Percentiles rank a stretch among this genome's conserved stretches.
Evolutionary conservation across 2,797 vertebrate species (phyloP).

Genomic region (Microctenopoma lineatum): DNA sequence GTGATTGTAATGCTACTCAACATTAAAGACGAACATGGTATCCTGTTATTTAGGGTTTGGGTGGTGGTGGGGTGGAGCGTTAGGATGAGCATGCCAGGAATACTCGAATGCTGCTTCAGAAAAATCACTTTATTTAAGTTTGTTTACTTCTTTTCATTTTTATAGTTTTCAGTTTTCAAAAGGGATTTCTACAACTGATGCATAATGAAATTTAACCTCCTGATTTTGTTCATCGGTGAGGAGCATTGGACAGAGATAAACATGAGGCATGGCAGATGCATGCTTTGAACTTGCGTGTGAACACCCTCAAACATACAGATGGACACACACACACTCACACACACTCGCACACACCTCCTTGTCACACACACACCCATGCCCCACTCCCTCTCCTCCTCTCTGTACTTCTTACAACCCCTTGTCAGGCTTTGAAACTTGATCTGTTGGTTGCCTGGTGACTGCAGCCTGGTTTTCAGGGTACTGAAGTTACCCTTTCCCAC

Average conservation of each 20-base stretch:
- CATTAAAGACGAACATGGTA: conserved; percentile 55
- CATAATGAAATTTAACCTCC: conserved; percentile 23
- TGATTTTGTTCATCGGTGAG: conserved; percentile 46
- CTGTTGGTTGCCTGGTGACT: conserved; percentile 83
- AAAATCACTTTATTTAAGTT: conserved; percentile 3
- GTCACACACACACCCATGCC: conserved; percentile 32
- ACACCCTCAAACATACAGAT: conserved; percentile 38
- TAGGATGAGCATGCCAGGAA: conserved; percentile 36
- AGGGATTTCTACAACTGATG: conserved; percentile 14
- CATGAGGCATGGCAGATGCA: conserved; percentile 33
- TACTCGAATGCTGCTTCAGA: conserved; percentile 37
- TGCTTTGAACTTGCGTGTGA: conserved; percentile 28
- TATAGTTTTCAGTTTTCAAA: conserved; percentile 13
- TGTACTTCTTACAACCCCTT: conserved; percentile 77
- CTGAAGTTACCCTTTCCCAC: conserved; percentile 54
- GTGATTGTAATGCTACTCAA: conserved; percentile 44
- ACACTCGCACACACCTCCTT: conserved; percentile 17
- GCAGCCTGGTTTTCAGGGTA: conserved; percentile 74
- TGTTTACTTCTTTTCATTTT: conserved; percentile 5
- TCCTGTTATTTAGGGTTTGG: conserved; percentile 63
- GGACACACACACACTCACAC: conserved; percentile 33
- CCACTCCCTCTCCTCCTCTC: conserved; percentile 48
- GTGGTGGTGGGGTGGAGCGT: conserved; percentile 39
- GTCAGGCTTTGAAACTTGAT: conserved; percentile 85
- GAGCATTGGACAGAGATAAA: conserved; percentile 33